Conservation (phyloP, 2,797 vertebrate genomes). For the Caiman crocodilus region DNA sequence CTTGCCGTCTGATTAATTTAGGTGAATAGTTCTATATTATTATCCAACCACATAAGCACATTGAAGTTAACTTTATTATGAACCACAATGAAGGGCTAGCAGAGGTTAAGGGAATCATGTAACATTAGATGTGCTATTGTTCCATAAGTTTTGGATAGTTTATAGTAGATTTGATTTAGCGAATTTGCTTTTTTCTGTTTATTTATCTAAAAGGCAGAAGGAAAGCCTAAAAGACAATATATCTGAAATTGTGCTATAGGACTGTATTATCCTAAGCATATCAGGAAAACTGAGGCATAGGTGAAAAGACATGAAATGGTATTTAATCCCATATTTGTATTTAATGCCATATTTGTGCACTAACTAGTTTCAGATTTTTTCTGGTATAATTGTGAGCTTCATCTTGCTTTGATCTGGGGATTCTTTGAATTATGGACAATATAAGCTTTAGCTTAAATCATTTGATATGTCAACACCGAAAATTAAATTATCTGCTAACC, state of each 20-base stretch:
- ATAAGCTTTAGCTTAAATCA: background rate
- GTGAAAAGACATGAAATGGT: background rate
- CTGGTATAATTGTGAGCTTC: background rate
- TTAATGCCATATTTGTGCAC: background rate
- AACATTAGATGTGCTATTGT: background rate
- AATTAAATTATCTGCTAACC: conserved; percentile 36
- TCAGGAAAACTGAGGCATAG: background rate
- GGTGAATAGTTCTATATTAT: conserved; percentile 61
- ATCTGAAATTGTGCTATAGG: background rate
- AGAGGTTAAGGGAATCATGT: conserved; percentile 32
- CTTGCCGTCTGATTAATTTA: conserved; percentile 64
- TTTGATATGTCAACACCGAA: conserved; percentile 11
- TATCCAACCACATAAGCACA: conserved; percentile 63
- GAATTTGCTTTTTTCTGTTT: conserved; percentile 10
- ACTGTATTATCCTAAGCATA: conserved; percentile 16
- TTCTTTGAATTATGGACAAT: conserved; percentile 31
- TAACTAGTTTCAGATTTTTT: conserved; percentile 55
- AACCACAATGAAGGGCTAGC: conserved; percentile 43
- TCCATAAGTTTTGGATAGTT: conserved; percentile 3
- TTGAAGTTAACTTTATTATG: conserved; percentile 64
- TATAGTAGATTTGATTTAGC: background rate
- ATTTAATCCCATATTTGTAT: background rate
- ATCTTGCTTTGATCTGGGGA: background rate
- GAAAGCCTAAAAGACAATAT: background rate
- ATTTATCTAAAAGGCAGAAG: background rate